Evolutionary conservation across 1,140 invertebrate species (phyloP), one percentile per base, ranked within the genome.

Genomic region (Brachionus koreanus): DNA sequence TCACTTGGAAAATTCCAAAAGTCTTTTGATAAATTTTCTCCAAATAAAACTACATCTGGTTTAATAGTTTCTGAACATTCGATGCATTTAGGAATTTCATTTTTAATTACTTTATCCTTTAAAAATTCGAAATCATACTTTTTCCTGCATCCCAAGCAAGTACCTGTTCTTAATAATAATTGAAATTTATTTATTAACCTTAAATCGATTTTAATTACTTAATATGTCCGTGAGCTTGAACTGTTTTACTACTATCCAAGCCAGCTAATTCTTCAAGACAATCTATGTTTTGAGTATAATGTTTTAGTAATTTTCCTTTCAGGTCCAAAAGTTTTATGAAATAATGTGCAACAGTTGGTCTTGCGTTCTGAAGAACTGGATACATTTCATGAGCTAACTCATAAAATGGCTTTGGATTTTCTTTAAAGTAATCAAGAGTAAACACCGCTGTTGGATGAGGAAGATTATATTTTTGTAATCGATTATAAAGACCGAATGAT

Each of bases 161-260:
- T 74, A 0, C 52, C 75, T 49, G 23, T 72, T 52, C 49, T 65
- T 23, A 79, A 79, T n/a, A 23, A 74, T 1, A 43, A 42, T 63
- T 13, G 23, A 37, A 33, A 69, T 6, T n/a, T 19, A 77, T 7
- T 16, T n/a, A n/a, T 72, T 12, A 6, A 61, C 1, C 72, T 67
- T 37, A 39, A 63, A 25, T 1, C 3, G 0, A 77, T 85, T 85
- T 85, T 84, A 87, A 85, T 75, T 65, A 72, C 67, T 39, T 74
- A 5, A 97, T 97, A 13, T 94, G 94, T 4, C 96, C 96, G 88
- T 98, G 95, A 35, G 95, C 95, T 88, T 98, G 95, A 2, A 98
- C 92, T 63, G 97, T 86, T 88, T 94, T 95, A 0, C 95, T 92
- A 12, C 91, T 91, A 2, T 93, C 92, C 76, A 98, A 88, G n/a